phyloP scores from a whole-genome alignment of 2,888 invertebrate genomes.

The Zygothrica quintamaculata region DNA sequence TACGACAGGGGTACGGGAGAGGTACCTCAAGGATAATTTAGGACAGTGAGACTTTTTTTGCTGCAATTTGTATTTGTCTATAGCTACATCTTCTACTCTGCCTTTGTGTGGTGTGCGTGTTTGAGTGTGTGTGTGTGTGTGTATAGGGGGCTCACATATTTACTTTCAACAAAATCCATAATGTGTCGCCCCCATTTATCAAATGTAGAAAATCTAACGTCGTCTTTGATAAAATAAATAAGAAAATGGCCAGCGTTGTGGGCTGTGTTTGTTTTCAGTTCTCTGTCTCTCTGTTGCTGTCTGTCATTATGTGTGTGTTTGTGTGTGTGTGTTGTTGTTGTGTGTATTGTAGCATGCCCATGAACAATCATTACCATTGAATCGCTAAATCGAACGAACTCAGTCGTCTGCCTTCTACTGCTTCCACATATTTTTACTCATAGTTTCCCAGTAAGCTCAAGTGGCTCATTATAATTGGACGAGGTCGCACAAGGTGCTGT shows the following conservation, averaged over 20 bases:
- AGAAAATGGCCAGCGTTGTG: slow-evolving; percentile 69
- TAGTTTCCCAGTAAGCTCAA: slow-evolving; percentile 49
- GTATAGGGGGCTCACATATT: slow-evolving; percentile 3
- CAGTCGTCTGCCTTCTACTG: neutral
- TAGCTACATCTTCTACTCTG: slow-evolving; percentile 3
- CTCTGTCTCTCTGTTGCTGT: slow-evolving; percentile 12
- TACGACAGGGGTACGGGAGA: no score
- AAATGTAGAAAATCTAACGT: slow-evolving; percentile 66
- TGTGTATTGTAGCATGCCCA: slow-evolving; percentile 23
- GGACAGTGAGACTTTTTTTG: no score
- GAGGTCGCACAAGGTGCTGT: slow-evolving; percentile 21
- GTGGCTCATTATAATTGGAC: slow-evolving; percentile 61
- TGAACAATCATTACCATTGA: slow-evolving; percentile 70
- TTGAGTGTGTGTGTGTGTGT: neutral
- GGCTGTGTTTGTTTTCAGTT: slow-evolving; percentile 37
- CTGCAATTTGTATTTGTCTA: neutral
- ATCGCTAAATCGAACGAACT: slow-evolving; percentile 11
- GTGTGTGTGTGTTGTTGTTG: slow-evolving; percentile 16
- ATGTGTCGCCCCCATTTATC: slow-evolving; percentile 70
- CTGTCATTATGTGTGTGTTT: slow-evolving; percentile 9
- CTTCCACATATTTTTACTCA: slow-evolving; percentile 17
- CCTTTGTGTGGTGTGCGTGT: no score
- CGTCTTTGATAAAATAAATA: slow-evolving; percentile 70
- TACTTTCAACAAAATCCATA: slow-evolving; percentile 51
- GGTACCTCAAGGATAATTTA: no score